phyloP scores from a whole-genome alignment of 2,113 vertebrate species.

The Pristiophorus japonicus region DNA sequence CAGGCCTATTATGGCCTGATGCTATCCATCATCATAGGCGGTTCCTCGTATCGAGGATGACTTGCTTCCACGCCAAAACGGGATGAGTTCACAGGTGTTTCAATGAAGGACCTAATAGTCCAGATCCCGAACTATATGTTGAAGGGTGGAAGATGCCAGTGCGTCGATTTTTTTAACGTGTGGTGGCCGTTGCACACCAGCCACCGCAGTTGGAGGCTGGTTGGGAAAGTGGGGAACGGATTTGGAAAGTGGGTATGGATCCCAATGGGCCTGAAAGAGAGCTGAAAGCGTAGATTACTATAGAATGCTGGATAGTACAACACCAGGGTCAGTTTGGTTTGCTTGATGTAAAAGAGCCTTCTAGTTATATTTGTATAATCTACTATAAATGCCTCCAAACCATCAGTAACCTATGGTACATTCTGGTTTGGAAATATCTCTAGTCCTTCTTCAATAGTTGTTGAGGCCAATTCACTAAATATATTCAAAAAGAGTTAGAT shows the following conservation, averaged over 20 bases:
- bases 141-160: too few relatives aligned
- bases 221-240: background rate
- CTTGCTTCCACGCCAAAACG: too few relatives aligned
- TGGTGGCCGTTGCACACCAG: too few relatives aligned
- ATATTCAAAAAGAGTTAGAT: too few relatives aligned
- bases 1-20: background rate
- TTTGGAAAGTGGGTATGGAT: background rate
- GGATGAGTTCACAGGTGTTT: too few relatives aligned
- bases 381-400: background rate
- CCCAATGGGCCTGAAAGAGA: background rate
- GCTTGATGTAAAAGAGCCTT: background rate
- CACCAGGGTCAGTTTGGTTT: background rate
- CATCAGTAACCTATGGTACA: background rate
- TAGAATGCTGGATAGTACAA: background rate
- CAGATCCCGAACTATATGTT: too few relatives aligned
- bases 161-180: too few relatives aligned
- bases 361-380: background rate
- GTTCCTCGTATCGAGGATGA: too few relatives aligned
- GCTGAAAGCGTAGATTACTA: background rate
- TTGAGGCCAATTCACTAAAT: too few relatives aligned
- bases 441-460: background rate
- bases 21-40: too few relatives aligned
- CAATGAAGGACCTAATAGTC: too few relatives aligned
- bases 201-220: too few relatives aligned
- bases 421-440: background rate